These are phyloP conservation scores for Drosophila cardini DNA, from an alignment of 1,140 invertebrate genomes.

Conservation along the genomic window DNA sequence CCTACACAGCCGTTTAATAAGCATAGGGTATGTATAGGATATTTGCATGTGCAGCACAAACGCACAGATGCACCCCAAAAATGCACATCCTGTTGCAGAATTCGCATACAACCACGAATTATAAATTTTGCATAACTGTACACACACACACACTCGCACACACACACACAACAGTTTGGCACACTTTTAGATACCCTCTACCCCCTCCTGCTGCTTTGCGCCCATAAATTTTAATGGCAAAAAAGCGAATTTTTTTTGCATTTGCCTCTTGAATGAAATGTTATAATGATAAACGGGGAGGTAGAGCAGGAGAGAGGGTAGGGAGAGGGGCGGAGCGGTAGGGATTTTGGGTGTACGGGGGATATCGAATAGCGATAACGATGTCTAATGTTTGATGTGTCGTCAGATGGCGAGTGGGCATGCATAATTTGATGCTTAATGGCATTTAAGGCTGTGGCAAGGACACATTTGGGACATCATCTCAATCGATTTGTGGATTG, in stretches of 20 bases:
- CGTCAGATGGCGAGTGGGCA: conserved; percentile 74
- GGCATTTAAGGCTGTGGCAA: conserved; percentile 47
- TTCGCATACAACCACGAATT: conserved; percentile 9
- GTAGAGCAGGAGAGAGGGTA: neutral
- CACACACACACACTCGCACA: conserved; percentile 18
- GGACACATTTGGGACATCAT: conserved; percentile 33
- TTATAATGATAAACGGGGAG: conserved; percentile 26
- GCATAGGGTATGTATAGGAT: conserved; percentile 36
- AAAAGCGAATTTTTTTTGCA: conserved; percentile 60
- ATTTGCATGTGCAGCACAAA: conserved; percentile 69
- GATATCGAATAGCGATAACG: conserved; percentile 14
- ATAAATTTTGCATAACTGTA: conserved; percentile 32
- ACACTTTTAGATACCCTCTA: conserved; percentile 11
- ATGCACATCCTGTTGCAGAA: conserved; percentile 32
- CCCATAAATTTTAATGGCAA: conserved; percentile 81
- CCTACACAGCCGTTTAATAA: neutral
- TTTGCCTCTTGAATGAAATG: conserved; percentile 50
- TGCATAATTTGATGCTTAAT: conserved; percentile 78
- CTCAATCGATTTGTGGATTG: conserved; percentile 40
- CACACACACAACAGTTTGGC: conserved; percentile 17
- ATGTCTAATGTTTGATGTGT: conserved; percentile 54
- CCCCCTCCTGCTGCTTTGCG: conserved; percentile 7
- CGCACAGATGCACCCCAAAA: conserved; percentile 39
- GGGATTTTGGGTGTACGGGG: neutral
- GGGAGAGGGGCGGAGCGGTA: neutral